Evolutionary conservation across 2,113 vertebrate species (phyloP), one percentile per base, ranked within the genome.

Genomic region (Elephantulus edwardii): DNA sequence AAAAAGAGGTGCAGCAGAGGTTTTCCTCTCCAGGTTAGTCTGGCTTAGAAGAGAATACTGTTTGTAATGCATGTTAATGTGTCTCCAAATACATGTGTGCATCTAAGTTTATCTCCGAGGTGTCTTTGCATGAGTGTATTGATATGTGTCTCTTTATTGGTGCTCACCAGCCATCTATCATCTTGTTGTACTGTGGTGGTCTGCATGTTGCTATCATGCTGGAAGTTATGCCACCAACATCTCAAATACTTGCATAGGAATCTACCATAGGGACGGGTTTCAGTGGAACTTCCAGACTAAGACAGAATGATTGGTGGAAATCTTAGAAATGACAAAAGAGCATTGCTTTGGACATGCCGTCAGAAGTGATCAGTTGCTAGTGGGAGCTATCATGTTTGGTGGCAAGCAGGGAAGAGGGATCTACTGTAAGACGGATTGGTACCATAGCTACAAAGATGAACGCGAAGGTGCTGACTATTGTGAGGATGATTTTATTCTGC

Each of bases 81-180:
- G 28, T n/a, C 56, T 22, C n/a, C n/a, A n/a, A n/a, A 11, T 0
- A 33, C 5, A 5, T n/a, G 6, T 0, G 28, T 10, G 13, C 30
- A 33, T 68, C 28, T 30, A n/a, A 64, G 35, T 50, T 50, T 26
- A 35, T n/a, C 70, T 38, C 10, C 20, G 48, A 71, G 48, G 22
- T 22, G 16, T 30, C 22, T 79, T 50, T 40, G 28, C 14, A 9
- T 14, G 28, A 74, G 30, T 13, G 6, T 38, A 33, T 7, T 14
- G 48, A 20, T 52, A 2, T 38, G 14, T 28, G 22, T 35, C 71
- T n/a, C 24, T 2, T 46, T 17, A 6, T 20, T 68, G 83, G 40
- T 14, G 8, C 14, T 10, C 48, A 50, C 48, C 48, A 50, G 8
- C 48, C 48, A 50, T 50, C 48, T 10, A 14, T 50, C 48, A 50